Evolutionary conservation across 2,888 invertebrate genomes (phyloP), one percentile per base, ranked within the genome.

Genomic region (Siphlonurus alternatus): DNA sequence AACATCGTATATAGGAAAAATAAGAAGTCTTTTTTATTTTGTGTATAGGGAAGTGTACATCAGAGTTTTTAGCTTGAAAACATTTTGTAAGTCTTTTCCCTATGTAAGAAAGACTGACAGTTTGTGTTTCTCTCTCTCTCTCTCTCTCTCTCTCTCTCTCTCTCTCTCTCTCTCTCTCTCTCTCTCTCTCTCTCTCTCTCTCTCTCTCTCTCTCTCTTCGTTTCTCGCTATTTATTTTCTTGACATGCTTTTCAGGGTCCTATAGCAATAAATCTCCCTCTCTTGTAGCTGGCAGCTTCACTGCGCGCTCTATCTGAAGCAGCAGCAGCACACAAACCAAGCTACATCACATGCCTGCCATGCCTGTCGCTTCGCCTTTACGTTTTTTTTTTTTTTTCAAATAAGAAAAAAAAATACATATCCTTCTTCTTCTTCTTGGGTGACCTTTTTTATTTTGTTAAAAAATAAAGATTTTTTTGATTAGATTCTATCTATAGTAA

Each of bases 181-280:
- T 23, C 61, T 64, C 38, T 61, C 23, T 53, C 53, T 60, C 53
- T 60, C 59, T 38, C 62, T 62, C 62, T 22, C 62, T 53, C 61
- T 20, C 61, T 61, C 23, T 61, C 56, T 63, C 51, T 23, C 22
- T 22, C 22, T 22, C n/a, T 38, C 38, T 56, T n/a, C 56, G 56
- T 56, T 56, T 56, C 56, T 56, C 20, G 64, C 64, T 64, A 64
- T 64, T 64, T 64, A 64, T 64, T 64, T 64, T 64, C 64, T 59
- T 64, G 64, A 64, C 64, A 64, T 64, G 64, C 64, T 64, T 64
- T 64, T 64, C 64, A 64, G 64, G 64, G 64, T 60, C 60, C 64
- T 61, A 59, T 24, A 64, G 64, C 61, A 64, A 64, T 64, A 64
- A 64, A 64, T 64, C 64, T 38, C 38, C 15, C 38, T 38, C 56